Evolutionary conservation across 1,140 invertebrate species (phyloP).

Genomic region (Pseudomyrmex gracilis): DNA sequence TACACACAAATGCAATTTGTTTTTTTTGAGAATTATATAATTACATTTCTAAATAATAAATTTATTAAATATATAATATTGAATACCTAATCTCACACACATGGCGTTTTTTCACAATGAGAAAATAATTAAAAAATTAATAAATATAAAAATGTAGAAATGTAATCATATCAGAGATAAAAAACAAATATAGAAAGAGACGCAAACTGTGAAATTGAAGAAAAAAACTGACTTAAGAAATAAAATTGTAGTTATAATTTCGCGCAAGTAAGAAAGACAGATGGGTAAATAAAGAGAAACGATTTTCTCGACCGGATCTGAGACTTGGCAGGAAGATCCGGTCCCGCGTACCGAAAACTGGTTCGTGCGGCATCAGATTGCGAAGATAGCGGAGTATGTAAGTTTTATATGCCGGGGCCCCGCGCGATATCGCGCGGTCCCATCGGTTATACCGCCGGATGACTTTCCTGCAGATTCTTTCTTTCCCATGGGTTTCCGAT

Average conservation of each 20-base stretch:
- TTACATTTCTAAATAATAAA: neutral
- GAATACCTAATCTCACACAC: neutral
- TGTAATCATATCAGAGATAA: too few relatives aligned
- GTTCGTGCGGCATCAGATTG: slow-evolving; percentile 84
- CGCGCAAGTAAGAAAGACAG: slow-evolving; percentile 7
- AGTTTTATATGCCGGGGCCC: slow-evolving; percentile 79
- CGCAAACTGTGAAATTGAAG: neutral
- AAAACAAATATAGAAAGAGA: neutral
- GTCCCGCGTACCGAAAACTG: slow-evolving; percentile 81
- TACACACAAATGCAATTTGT: neutral
- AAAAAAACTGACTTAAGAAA: neutral
- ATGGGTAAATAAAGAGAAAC: slow-evolving; percentile 31
- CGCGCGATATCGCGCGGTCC: slow-evolving; percentile 79
- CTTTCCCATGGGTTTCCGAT: slow-evolving; percentile 82
- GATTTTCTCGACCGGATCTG: slow-evolving; percentile 62
- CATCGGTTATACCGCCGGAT: slow-evolving; percentile 78
- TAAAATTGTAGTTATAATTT: slow-evolving; percentile 25
- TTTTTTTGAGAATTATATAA: too few relatives aligned
- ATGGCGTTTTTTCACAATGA: neutral
- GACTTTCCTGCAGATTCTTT: slow-evolving; percentile 84
- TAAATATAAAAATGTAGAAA: too few relatives aligned
- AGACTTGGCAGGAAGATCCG: slow-evolving; percentile 75
- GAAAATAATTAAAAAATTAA: neutral
- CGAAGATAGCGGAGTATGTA: slow-evolving; percentile 80
- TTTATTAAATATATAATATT: neutral